phyloP scores from a whole-genome alignment of 2,888 invertebrate species.

The Incurvaria masculella region DNA sequence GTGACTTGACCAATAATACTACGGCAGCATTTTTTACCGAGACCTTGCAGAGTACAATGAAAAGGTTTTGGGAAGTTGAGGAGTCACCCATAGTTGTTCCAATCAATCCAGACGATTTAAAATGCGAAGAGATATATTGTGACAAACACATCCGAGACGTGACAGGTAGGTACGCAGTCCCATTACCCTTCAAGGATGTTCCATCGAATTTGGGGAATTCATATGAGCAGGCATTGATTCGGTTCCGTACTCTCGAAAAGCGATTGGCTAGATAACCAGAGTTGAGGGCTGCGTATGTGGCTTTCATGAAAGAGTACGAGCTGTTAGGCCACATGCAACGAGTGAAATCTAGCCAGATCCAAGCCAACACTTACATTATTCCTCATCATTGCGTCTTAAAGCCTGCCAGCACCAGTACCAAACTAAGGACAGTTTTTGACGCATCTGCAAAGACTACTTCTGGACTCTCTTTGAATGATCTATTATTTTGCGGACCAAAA shows the following conservation, averaged over 20 bases:
- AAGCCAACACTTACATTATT: slow-evolving; percentile 1
- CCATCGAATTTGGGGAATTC: background rate
- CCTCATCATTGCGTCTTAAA: slow-evolving; percentile 17
- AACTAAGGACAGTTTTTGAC: slow-evolving; percentile 19
- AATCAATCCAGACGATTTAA: background rate
- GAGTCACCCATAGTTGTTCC: background rate
- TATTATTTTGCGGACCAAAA: slow-evolving; percentile 16
- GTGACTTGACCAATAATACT: too few species aligned
- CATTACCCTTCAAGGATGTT: background rate
- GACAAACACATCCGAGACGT: background rate
- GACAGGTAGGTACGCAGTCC: background rate
- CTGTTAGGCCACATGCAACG: slow-evolving; percentile 15
- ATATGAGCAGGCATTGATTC: background rate
- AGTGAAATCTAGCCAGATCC: too few species aligned
- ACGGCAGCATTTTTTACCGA: background rate
- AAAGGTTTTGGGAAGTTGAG: background rate
- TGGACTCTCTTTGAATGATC: slow-evolving; percentile 12
- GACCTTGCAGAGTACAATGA: background rate
- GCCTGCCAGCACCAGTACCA: slow-evolving; percentile 13
- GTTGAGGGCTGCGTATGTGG: slow-evolving; percentile 6
- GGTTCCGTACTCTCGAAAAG: background rate
- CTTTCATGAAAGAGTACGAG: slow-evolving; percentile 16
- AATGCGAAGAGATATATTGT: background rate
- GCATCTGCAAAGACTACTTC: slow-evolving; percentile 15
- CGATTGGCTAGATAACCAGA: background rate